Base-by-base conservation (phyloP, 1,140 invertebrate species). In the Melanaphis sacchari region DNA sequence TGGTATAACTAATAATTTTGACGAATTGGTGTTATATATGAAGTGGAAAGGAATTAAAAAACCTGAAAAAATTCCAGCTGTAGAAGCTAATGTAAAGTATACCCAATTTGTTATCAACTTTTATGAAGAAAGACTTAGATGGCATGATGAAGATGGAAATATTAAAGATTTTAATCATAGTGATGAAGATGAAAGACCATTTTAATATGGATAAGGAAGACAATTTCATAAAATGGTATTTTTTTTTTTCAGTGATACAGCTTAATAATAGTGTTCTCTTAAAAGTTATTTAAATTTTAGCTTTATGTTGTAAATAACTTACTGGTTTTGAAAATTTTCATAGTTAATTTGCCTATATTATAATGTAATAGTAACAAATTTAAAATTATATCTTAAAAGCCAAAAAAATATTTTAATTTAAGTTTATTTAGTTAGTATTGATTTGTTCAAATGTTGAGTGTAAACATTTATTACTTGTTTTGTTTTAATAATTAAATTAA, bases 81-180 rank as follows among this genome's bases (percentile, higher is more conserved):
- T 98, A 94, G 97, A 98, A 94, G 99, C 99, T 0, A 99, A 99
- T 95, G 96, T 97, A 1, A 97, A 97, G 93, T 99, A 98, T 95
- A 99, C 99, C 15, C 98, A 99, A 95, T 97, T 99, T 88, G 99
- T 99, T 0, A 99, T 99, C 90, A 97, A 97, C 94, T 99, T 99
- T 95, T 99, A 99, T 95, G 99, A 99, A 95, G 98, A 99, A 95
- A 96, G 98, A 95, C 96, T 99, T 36, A 99, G 98, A 22, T 99
- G 98, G 99, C 98, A 99, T 95, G 97, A 92, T 18, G 85, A 84
- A 54, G 85, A 93, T 85, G 91, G 91, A n/a, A n/a, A n/a, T 9
- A n/a, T n/a, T n/a, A n/a, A n/a, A n/a, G n/a, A n/a, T n/a, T n/a
- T n/a, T n/a, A n/a, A n/a, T n/a, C n/a, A n/a, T n/a, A n/a, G n/a